A percentile compares a stretch with the other conserved stretches of the same genome.
Conservation (phyloP, 2,113 vertebrate genomes). For the Oryzias woworae region DNA sequence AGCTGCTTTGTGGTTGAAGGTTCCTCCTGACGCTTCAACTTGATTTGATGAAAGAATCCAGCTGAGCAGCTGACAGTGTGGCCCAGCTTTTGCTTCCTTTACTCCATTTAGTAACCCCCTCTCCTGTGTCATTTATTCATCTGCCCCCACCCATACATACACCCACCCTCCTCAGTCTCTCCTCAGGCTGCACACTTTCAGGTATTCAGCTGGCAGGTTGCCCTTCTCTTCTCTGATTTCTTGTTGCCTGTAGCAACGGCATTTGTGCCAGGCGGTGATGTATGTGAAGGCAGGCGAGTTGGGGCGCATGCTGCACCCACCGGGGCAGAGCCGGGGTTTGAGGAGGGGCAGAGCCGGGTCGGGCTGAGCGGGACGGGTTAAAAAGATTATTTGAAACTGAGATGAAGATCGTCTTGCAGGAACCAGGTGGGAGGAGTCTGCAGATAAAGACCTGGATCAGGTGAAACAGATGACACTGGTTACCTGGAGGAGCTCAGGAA, state of each 20-base stretch:
- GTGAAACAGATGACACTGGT: too few relatives aligned
- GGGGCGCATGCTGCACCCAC: constrained; percentile 23
- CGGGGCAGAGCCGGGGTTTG: constrained; percentile 3
- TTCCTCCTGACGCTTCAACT: too few relatives aligned
- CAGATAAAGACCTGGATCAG: too few relatives aligned
- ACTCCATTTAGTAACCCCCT: background rate
- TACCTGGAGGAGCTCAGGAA: too few relatives aligned
- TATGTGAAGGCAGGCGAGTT: constrained; percentile 39
- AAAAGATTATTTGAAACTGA: constrained; percentile 3
- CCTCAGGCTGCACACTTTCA: constrained; percentile 34
- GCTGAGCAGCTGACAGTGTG: too few relatives aligned
- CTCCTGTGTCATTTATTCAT: background rate
- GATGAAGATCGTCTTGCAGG: too few relatives aligned
- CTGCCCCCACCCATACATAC: background rate
- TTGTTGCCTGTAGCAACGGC: constrained; percentile 38
- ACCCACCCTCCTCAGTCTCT: background rate
- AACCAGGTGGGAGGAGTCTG: too few relatives aligned
- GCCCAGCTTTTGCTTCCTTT: background rate
- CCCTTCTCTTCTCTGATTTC: constrained; percentile 50
- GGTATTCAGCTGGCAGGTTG: constrained; percentile 41
- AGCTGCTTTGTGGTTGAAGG: too few relatives aligned
- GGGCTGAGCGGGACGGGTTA: background rate
- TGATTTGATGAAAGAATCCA: too few relatives aligned
- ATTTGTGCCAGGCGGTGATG: constrained; percentile 45
- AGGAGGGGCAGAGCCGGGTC: background rate